phyloP scores from a whole-genome alignment of 37 sponge, comb jelly and placozoan genomes.

The Cliona cf. orientalis region DNA sequence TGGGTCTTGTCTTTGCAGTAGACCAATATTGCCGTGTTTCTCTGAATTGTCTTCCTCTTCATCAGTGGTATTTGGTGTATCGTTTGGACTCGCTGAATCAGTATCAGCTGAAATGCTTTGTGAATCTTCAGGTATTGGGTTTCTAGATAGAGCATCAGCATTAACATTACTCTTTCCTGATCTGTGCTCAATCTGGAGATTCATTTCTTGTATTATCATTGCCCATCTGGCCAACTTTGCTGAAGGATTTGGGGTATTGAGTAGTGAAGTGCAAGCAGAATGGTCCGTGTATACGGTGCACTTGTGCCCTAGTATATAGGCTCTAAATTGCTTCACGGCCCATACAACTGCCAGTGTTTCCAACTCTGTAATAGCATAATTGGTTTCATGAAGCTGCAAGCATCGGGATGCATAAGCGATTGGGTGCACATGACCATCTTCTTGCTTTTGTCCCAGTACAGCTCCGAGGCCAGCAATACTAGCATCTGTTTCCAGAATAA shows the following conservation, averaged over 20 bases:
- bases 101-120: background rate
- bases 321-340: conserved; percentile 33
- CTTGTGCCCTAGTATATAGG: conserved; percentile 35
- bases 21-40: background rate
- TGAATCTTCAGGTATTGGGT: conserved; percentile 18
- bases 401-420: conserved; percentile 27
- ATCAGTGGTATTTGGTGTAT: background rate
- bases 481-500: conserved; percentile 33
- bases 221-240: conserved; percentile 57
- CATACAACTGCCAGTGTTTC: conserved; percentile 44
- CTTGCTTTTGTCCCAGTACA: conserved; percentile 34
- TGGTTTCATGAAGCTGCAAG: conserved; percentile 3
- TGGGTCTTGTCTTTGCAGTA: background rate
- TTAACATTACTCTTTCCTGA: conserved; percentile 22
- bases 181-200: conserved; percentile 27
- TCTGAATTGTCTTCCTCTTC: background rate
- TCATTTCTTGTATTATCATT: conserved; percentile 43
- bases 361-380: conserved; percentile 38
- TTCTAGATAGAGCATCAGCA: conserved; percentile 44
- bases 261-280: conserved; percentile 21
- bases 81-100: background rate
- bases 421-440: conserved; percentile 15
- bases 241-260: conserved; percentile 24
- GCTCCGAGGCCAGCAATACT: conserved; percentile 48
- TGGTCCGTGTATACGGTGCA: conserved; percentile 57